These are phyloP conservation scores for Chironomus riparius DNA, from an alignment of 2,888 invertebrate genomes.

Conservation along the genomic window DNA sequence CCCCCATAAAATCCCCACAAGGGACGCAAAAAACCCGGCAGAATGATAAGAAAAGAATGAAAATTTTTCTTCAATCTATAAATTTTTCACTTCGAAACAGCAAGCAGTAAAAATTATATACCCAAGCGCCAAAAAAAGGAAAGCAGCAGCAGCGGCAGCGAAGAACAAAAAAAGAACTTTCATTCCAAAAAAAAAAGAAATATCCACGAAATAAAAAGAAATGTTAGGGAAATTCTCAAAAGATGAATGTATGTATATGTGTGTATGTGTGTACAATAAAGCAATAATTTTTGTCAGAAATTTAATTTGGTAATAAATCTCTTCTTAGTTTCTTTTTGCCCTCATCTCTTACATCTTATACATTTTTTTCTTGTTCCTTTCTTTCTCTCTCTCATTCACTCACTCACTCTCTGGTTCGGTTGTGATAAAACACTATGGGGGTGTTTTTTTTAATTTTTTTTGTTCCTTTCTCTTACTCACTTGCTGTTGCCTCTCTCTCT, in stretches of 20 bases:
- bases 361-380: not conserved
- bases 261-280: conserved; percentile 34
- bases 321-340: conserved; percentile 13
- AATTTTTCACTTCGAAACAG: not conserved
- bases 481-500: not conserved
- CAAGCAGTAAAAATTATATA: not conserved
- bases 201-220: not conserved
- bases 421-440: conserved; percentile 11
- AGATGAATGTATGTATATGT: conserved; percentile 14
- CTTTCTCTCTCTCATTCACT: not conserved
- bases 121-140: not conserved
- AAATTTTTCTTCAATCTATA: not conserved
- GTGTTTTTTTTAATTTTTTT: conserved; percentile 21
- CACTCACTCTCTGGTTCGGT: not conserved
- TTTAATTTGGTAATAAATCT: conserved; percentile 47
- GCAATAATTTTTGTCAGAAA: conserved; percentile 47
- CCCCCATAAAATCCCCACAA: no score
- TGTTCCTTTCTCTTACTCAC: not conserved
- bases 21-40: no score
- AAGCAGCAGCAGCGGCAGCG: not conserved
- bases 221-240: conserved; percentile 9
- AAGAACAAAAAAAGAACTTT: not conserved
- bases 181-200: not conserved
- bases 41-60: no score
- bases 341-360: conserved; percentile 16